Conservation (phyloP, 2,888 invertebrate species). For the Drosophila conformis region DNA sequence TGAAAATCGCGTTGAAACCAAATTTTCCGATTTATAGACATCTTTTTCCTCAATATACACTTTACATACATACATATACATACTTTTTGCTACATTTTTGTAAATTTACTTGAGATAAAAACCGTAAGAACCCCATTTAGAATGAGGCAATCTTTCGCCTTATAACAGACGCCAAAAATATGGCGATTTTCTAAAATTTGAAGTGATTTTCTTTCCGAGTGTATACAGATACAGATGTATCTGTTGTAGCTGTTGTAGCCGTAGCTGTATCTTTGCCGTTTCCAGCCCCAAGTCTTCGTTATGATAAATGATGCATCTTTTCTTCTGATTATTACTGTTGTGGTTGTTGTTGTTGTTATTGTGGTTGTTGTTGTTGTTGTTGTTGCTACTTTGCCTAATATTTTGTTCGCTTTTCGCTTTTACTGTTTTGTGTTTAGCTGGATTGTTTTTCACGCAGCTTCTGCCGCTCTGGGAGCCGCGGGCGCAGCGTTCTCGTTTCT, state of each 20-base stretch:
- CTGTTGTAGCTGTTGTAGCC: slow-evolving; percentile 34
- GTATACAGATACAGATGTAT: slow-evolving; percentile 11
- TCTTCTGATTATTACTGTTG: slow-evolving; percentile 15
- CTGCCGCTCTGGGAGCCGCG: slow-evolving; percentile 41
- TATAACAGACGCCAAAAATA: not conserved
- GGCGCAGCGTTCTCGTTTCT: slow-evolving; percentile 59
- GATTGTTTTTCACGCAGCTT: slow-evolving; percentile 27
- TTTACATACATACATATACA: not conserved
- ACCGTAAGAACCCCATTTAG: not conserved
- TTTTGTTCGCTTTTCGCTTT: slow-evolving; percentile 22
- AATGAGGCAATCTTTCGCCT: not conserved
- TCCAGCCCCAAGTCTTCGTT: slow-evolving; percentile 68
- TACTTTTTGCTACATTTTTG: not conserved
- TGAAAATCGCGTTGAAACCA: not conserved
- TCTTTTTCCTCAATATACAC: too few species aligned
- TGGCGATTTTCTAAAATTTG: not conserved
- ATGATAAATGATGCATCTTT: slow-evolving; percentile 74
- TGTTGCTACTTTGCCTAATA: slow-evolving; percentile 57
- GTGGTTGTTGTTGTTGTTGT: not conserved
- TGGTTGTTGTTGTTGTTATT: not conserved
- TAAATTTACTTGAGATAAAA: not conserved
- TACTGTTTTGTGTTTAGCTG: slow-evolving; percentile 18
- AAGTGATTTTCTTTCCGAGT: not conserved
- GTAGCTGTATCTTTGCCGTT: slow-evolving; percentile 44
- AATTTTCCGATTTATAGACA: not conserved